A percentile compares a stretch with the other conserved stretches of the same genome.
These are phyloP conservation scores for Lissocephala sabroskyi DNA, from an alignment of 2,888 invertebrate genomes.

Conservation along the genomic window DNA sequence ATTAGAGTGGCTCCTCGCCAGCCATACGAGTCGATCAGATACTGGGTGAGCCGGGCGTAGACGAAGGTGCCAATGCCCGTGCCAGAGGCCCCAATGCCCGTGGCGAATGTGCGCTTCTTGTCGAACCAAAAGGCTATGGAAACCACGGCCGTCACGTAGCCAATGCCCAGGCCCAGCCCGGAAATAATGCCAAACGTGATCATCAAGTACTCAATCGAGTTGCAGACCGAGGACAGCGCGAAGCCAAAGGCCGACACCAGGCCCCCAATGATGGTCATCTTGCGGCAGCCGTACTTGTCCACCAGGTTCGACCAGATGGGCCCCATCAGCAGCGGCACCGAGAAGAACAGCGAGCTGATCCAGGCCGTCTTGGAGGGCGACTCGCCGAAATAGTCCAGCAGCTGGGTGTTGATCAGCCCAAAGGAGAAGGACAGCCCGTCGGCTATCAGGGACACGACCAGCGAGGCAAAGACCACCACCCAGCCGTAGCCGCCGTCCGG, in stretches of 20 bases:
- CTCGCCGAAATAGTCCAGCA: conserved; percentile 85
- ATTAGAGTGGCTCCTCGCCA: conserved; percentile 89
- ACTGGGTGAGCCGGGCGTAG: conserved; percentile 89
- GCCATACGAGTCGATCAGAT: conserved; percentile 81
- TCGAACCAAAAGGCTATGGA: conserved; percentile 95
- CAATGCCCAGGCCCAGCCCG: conserved; percentile 85
- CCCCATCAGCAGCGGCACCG: conserved; percentile 88
- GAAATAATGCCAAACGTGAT: conserved; percentile 89
- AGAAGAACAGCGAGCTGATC: conserved; percentile 92
- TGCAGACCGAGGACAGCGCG: conserved; percentile 80
- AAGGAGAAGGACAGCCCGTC: conserved; percentile 96
- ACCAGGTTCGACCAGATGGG: conserved; percentile 81
- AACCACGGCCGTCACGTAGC: conserved; percentile 92
- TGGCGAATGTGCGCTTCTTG: conserved; percentile 87
- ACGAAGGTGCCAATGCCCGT: conserved; percentile 92
- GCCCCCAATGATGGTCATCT: conserved; percentile 83
- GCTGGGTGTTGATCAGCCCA: conserved; percentile 89
- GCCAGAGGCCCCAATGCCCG: conserved; percentile 90
- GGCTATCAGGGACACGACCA: conserved; percentile 89
- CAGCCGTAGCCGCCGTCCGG: conserved; percentile 73
- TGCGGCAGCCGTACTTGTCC: conserved; percentile 88
- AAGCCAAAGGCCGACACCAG: conserved; percentile 84
- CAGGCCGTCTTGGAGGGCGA: conserved; percentile 90
- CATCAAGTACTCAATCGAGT: conserved; percentile 84
- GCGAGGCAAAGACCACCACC: conserved; percentile 85